Evolutionary conservation across 2,888 invertebrate species (phyloP).

Genomic region (Loripinus fragilis): DNA sequence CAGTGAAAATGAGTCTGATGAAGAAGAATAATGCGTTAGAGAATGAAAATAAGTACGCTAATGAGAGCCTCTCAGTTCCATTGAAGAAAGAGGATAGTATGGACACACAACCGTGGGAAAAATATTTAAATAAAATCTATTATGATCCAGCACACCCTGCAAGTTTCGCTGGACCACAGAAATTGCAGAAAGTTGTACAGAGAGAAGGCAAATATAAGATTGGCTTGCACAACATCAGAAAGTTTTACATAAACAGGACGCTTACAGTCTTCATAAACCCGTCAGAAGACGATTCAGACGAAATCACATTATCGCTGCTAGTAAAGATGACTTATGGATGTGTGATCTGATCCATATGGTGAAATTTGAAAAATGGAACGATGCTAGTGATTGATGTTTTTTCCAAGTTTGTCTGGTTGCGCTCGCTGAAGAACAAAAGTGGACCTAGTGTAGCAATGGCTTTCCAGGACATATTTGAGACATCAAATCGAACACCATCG

Average conservation of each 20-base stretch:
- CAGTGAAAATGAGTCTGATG: background rate
- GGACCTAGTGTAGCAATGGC: slow-evolving; percentile 24
- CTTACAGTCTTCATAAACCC: too few relatives aligned
- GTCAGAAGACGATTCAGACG: slow-evolving; percentile 16
- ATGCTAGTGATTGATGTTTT: slow-evolving; percentile 42
- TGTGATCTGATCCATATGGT: slow-evolving; percentile 50
- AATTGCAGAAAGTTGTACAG: slow-evolving; percentile 15
- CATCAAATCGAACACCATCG: slow-evolving; percentile 27
- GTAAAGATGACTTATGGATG: slow-evolving; percentile 49
- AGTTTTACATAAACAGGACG: too few relatives aligned
- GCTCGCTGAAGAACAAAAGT: slow-evolving; percentile 1
- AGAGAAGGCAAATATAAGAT: slow-evolving; percentile 23
- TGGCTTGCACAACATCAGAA: slow-evolving; percentile 13
- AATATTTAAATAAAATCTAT: background rate
- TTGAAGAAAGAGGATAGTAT: background rate
- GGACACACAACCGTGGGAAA: slow-evolving; percentile 25
- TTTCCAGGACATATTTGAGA: slow-evolving; percentile 29
- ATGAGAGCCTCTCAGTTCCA: background rate
- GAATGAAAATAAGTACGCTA: background rate
- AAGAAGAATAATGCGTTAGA: background rate
- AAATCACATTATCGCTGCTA: slow-evolving; percentile 22
- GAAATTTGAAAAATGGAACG: slow-evolving; percentile 34
- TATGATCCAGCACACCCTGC: slow-evolving; percentile 31
- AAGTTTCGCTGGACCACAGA: slow-evolving; percentile 34
- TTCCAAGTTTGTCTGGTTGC: slow-evolving; percentile 46